Base-by-base conservation (phyloP, 2,888 invertebrate species). In the Scaptomyza tumidula region DNA sequence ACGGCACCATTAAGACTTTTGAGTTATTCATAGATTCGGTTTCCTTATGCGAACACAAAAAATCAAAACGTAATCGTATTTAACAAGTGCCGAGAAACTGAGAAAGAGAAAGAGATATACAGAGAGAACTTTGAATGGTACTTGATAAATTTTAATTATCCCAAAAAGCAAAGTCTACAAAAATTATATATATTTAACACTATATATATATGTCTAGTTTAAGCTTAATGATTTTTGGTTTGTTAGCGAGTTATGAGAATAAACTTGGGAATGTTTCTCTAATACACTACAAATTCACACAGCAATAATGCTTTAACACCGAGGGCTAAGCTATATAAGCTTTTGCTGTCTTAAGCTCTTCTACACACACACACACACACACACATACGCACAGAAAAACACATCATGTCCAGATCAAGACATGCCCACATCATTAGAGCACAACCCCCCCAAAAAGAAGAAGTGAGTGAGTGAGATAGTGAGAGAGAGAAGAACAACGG, bases 401-500 rank as follows among this genome's bases (percentile, higher is more conserved):
- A 16, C 57, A 57, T 43, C 35, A 61, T 80, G 86, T 80, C 80
- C 77, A 66, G 82, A 79, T 84, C 78, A 67, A 80, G 74, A 80
- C 85, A 79, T 64, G 85, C 59, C 66, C 72, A 65, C 74, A 81
- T 86, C 80, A 83, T 81, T 81, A 75, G 35, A 19, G 19, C 19
- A 1, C 19, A 19, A 19, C 19, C 19, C 19, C 19, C 19, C 19
- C 19, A 19, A 19, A 1, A 19, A 19, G 19, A 19, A 19, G 19
- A 2, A 19, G 19, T 64, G 62, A 14, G 46, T 29, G 46, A 46
- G 29, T 35, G 13, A 13, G 13, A 11, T 3, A 29, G n/a, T 5
- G 10, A 10, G 27, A 48, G 11, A 11, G 11, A 31, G 16, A 14
- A 11, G 24, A 24, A 24, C 46, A 48, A 49, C 61, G 66, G 64